Percentiles rank a stretch among this genome's conserved stretches.
These are phyloP conservation scores for Leucoptera coffeella DNA, from an alignment of 2,888 invertebrate species.

Conservation along the genomic window DNA sequence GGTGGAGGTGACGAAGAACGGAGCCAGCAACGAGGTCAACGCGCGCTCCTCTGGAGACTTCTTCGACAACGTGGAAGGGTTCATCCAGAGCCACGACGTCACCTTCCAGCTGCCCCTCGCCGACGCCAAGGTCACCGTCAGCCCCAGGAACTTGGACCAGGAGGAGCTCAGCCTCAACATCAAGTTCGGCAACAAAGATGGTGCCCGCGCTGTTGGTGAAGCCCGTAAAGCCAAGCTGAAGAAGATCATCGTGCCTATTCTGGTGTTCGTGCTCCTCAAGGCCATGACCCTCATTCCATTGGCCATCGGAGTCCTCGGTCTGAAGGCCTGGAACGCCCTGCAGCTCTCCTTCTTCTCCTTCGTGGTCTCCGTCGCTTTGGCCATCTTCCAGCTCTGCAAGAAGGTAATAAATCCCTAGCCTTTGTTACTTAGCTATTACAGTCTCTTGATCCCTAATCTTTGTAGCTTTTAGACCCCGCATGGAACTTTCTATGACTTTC, in stretches of 20 bases:
- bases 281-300: slow-evolving; percentile 83
- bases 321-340: slow-evolving; percentile 86
- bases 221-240: slow-evolving; percentile 76
- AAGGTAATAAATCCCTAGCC: slow-evolving; percentile 53
- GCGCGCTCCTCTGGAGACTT: slow-evolving; percentile 56
- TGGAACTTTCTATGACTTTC: no score
- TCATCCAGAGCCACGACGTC: slow-evolving; percentile 71
- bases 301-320: slow-evolving; percentile 77
- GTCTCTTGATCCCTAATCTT: no score
- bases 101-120: slow-evolving; percentile 69
- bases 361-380: slow-evolving; percentile 76
- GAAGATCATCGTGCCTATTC: slow-evolving; percentile 79
- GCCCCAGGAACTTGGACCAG: slow-evolving; percentile 69
- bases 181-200: slow-evolving; percentile 43
- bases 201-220: slow-evolving; percentile 49
- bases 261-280: slow-evolving; percentile 79
- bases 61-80: slow-evolving; percentile 64
- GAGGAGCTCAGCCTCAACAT: slow-evolving; percentile 71
- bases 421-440: neutral
- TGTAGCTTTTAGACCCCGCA: no score
- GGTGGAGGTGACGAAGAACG: slow-evolving; percentile 70
- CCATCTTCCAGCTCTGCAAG: slow-evolving; percentile 85
- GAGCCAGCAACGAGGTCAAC: slow-evolving; percentile 56
- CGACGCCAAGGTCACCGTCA: slow-evolving; percentile 68
- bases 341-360: slow-evolving; percentile 86